These are phyloP conservation scores for Bergia puertoricense DNA, from an alignment of 92 coral and sea anemone species.

Conservation along the genomic window DNA sequence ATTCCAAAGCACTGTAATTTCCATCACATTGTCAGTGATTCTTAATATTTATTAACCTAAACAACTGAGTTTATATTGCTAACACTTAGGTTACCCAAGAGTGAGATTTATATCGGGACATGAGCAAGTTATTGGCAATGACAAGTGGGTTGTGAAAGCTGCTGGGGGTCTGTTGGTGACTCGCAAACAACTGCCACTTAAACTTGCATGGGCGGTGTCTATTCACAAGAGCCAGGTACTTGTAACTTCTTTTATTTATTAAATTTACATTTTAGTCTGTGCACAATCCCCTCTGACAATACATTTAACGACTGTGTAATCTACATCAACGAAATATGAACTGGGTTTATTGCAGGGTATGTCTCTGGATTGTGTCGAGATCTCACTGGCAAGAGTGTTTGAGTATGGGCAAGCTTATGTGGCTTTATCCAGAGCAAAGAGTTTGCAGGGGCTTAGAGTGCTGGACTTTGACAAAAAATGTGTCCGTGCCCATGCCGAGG, in stretches of 20 bases:
- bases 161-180: constrained; percentile 82
- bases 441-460: constrained; percentile 89
- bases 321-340: neutral
- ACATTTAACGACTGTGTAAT: neutral
- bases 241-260: neutral
- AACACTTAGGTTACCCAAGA: constrained; percentile 71
- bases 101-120: constrained; percentile 90
- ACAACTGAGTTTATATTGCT: neutral
- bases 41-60: neutral
- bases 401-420: constrained; percentile 98
- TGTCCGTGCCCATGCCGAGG: constrained; percentile 94
- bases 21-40: neutral
- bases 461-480: constrained; percentile 91
- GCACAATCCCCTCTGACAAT: neutral
- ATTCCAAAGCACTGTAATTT: no score
- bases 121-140: constrained; percentile 78
- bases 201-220: constrained; percentile 99
- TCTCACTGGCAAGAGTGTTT: constrained; percentile 91
- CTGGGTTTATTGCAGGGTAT: constrained; percentile 71
- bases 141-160: constrained; percentile 84
- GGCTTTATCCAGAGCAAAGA: constrained; percentile 92
- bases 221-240: constrained; percentile 98
- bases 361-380: constrained; percentile 97
- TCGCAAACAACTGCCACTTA: constrained; percentile 87
- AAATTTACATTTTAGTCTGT: no score